These are phyloP conservation scores for Tragopan temminckii DNA, from an alignment of 2,797 vertebrate species.

Conservation along the genomic window DNA sequence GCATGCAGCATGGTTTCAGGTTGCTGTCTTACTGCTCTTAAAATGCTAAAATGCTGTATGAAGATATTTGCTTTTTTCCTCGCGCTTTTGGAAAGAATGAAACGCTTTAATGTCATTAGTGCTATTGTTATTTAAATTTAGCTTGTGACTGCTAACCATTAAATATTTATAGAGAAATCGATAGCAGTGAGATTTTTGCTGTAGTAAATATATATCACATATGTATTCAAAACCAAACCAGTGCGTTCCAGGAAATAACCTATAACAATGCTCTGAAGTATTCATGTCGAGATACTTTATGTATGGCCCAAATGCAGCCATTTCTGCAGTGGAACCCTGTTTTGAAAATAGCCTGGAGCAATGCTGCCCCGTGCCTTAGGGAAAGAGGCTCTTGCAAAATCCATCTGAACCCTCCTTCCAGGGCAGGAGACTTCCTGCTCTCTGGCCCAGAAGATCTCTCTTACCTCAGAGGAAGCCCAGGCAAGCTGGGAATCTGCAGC, in stretches of 20 bases:
- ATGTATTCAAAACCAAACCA: constrained; percentile 49
- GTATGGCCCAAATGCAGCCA: neutral
- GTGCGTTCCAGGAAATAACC: constrained; percentile 70
- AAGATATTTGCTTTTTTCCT: constrained; percentile 29
- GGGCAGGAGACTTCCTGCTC: neutral
- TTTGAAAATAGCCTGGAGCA: neutral
- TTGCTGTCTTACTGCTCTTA: constrained; percentile 42
- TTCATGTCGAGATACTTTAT: neutral
- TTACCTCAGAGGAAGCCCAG: neutral
- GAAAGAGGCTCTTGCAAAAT: neutral
- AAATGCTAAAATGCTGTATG: constrained; percentile 25
- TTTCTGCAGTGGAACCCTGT: neutral
- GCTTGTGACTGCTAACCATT: constrained; percentile 68
- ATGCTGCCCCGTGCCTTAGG: neutral
- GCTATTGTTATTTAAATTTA: constrained; percentile 73
- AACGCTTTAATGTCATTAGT: constrained; percentile 34
- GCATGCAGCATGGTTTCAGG: constrained; percentile 47
- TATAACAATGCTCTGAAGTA: neutral
- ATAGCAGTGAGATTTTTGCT: constrained; percentile 60
- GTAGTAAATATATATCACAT: constrained; percentile 61
- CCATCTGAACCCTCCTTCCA: neutral
- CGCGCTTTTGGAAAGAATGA: neutral
- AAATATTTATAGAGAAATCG: constrained; percentile 49
- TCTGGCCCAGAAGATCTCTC: neutral
- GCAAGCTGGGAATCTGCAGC: too few relatives aligned